Evolutionary conservation across 2,888 invertebrate genomes (phyloP), one percentile per base, ranked within the genome.

Genomic region (Agonopterix alstromeriana): DNA sequence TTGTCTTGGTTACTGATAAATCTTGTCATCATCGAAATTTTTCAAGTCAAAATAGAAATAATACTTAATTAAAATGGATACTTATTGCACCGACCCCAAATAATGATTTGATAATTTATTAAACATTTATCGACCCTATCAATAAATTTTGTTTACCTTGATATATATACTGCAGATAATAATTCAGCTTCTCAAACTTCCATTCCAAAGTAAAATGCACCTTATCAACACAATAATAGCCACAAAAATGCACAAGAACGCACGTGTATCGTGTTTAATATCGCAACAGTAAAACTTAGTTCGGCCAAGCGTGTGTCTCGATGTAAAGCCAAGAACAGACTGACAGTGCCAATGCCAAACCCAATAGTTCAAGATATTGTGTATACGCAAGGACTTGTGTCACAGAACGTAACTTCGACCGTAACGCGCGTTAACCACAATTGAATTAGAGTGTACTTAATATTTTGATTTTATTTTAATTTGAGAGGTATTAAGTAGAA

Each of bases 331-430:
- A 38, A 38, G 10, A 55, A 56, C 64, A 56, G 58, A 82, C 81
- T 81, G 77, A 56, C 56, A 54, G 52, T 53, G 49, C 53, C 67
- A 65, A 63, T 67, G 68, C 70, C 61, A 65, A 65, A 62, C 64
- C 61, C 50, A 53, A 60, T 58, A 58, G 58, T 58, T 64, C 64
- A 63, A 43, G 36, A 44, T 40, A 49, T 40, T 38, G 42, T 14
- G 10, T 14, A 2, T 7, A 42, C 66, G 67, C 70, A 77, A 80
- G 75, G 77, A 77, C 77, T 73, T 72, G 70, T 72, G 70, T 72
- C 72, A 72, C 65, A 72, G 61, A 65, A 70, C 67, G 65, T 69
- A 70, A 66, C 65, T 27, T 27, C 5, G 1, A 56, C 56, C 27
- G 9, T 5, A 43, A 17, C 14, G n/a, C 27, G 17, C n/a, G n/a